phyloP scores from a whole-genome alignment of 2,888 invertebrate species.

The Eupithecia abbreviata region DNA sequence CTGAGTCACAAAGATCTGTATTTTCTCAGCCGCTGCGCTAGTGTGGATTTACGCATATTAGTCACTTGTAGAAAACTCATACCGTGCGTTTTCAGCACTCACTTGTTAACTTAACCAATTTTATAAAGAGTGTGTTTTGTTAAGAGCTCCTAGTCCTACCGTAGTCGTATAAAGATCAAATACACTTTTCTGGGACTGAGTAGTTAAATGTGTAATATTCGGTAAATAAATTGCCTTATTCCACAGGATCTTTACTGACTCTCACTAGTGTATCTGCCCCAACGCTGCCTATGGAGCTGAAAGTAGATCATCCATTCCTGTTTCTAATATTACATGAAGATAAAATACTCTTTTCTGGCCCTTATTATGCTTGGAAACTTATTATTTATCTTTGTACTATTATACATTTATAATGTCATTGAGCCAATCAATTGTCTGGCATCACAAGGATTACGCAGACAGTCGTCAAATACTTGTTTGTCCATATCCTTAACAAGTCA shows the following conservation, averaged over 20 bases:
- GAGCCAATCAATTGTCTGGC: no score
- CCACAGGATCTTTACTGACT: not conserved
- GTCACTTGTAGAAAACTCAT: no score
- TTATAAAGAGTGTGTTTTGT: not conserved
- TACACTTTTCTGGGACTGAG: not conserved
- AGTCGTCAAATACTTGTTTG: no score
- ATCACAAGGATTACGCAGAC: no score
- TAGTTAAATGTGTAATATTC: not conserved
- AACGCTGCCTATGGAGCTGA: not conserved
- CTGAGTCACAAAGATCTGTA: no score
- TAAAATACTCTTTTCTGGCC: not conserved
- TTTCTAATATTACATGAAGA: not conserved
- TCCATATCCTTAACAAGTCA: no score
- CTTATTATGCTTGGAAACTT: not conserved
- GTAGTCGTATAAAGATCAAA: not conserved
- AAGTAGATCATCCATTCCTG: not conserved
- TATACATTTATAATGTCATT: not conserved
- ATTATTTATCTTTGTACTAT: not conserved
- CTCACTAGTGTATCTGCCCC: not conserved
- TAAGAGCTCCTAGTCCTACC: not conserved
- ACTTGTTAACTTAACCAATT: no score
- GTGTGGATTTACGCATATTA: no score
- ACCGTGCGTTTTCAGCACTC: no score
- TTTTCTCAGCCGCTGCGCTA: no score
- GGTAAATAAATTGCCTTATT: not conserved